Base-by-base conservation (phyloP, 2,113 vertebrate species). In the Epinephelus moara region DNA sequence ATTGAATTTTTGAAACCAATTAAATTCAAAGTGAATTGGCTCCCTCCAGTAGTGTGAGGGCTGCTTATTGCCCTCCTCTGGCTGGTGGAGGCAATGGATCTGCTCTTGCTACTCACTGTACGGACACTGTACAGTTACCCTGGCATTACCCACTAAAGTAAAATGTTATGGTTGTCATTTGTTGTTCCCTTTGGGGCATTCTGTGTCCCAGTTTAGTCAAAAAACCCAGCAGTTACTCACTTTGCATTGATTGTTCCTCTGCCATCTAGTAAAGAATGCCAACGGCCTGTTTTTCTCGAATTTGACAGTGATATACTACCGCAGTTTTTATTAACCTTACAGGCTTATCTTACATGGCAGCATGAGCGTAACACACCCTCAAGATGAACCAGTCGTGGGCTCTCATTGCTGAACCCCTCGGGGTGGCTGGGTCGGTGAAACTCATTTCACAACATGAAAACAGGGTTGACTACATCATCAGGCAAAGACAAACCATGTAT, bases 221-320 rank as follows among this genome's bases (percentile, higher is more conserved):
- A 75, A 25, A 75, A 69, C 23, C 53, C 50, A 62, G 19, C 78
- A 63, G 63, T 80, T 80, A 76, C 77, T 88, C 49, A 80, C 60
- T 88, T 80, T 69, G 63, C 56, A 82, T 88, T 78, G 75, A 88
- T 83, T 85, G 74, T 87, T 85, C 75, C 45, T 85, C 70, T 83
- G 80, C 76, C 84, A 49, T 85, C 53, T 40, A 67, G 59, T 59
- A 70, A 88, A 66, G 30, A 76, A 21, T 73, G 77, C 84, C 87
- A 84, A 25, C 11, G 23, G 71, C 70, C 59, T 83, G 66, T 72
- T 88, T 86, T 69, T 21, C 78, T 75, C 62, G 19, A 55, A 42
- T 70, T 59, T 88, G 88, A 81, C 80, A 80, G 66, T 81, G 82
- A 90, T 74, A 3, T 81, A 85, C 60, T 40, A 53, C 63, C 84